A percentile compares a stretch with the other conserved stretches of the same genome.
Conservation (phyloP, 2,888 invertebrate genomes). For the Digitonthophagus gazella region DNA sequence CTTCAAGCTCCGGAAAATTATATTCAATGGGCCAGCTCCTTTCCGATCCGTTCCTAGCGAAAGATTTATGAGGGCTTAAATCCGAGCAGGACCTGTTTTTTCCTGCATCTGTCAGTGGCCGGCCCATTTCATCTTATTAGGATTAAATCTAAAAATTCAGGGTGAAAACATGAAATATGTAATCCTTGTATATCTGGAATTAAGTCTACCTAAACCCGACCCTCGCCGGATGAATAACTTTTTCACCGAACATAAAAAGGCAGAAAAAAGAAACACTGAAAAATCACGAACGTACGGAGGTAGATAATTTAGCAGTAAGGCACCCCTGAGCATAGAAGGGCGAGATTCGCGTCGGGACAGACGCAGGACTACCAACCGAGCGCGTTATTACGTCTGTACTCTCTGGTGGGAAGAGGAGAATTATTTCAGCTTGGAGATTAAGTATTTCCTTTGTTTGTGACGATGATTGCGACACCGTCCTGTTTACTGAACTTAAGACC, state of each 20-base stretch:
- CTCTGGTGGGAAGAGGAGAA: background rate
- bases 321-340: background rate
- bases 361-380: background rate
- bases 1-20: slow-evolving; percentile 10
- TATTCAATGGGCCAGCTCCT: slow-evolving; percentile 12
- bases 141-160: background rate
- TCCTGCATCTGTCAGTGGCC: background rate
- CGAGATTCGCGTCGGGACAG: background rate
- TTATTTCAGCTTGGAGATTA: background rate
- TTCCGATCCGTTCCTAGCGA: slow-evolving; percentile 1
- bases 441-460: background rate
- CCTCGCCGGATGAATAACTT: background rate
- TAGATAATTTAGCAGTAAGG: background rate
- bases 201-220: background rate
- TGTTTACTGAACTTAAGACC: background rate
- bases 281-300: background rate
- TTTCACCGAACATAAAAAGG: background rate
- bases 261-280: background rate
- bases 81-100: slow-evolving; percentile 1
- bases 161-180: background rate
- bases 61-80: slow-evolving; percentile 12
- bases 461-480: background rate
- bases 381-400: background rate
- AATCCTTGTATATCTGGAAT: background rate
- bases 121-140: background rate